Percentiles rank a stretch among this genome's conserved stretches.
These are phyloP conservation scores for Micromussa lordhowensis DNA, from an alignment of 92 coral and sea anemone genomes.

Conservation along the genomic window DNA sequence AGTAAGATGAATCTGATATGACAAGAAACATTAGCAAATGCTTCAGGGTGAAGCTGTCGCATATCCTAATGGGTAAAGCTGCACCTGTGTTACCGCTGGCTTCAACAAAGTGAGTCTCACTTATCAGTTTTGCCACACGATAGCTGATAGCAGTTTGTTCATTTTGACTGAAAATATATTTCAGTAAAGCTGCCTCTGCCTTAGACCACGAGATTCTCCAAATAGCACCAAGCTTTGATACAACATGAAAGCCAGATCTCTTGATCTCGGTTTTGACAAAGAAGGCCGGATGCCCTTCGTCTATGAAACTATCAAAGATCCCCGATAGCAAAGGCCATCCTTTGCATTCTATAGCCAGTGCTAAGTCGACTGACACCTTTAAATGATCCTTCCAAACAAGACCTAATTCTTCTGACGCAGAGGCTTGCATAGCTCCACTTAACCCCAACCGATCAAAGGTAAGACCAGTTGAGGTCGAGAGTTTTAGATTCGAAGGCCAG, in stretches of 20 bases:
- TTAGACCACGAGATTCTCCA: constrained; percentile 46
- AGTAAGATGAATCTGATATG: constrained; percentile 11
- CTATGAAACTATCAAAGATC: constrained; percentile 5
- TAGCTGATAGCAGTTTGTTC: constrained; percentile 19
- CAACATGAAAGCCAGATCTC: constrained; percentile 27
- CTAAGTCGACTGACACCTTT: constrained; percentile 35
- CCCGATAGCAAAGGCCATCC: constrained; percentile 35
- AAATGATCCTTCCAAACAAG: constrained; percentile 27
- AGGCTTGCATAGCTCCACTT: constrained; percentile 8
- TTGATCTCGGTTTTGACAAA: constrained; percentile 8
- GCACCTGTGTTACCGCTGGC: neutral
- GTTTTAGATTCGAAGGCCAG: constrained; percentile 27
- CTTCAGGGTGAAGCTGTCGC: constrained; percentile 23
- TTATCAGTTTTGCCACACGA: constrained; percentile 47
- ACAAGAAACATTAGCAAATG: constrained; percentile 31
- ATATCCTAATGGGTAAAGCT: neutral
- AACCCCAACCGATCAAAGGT: constrained; percentile 24
- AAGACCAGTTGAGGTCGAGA: constrained; percentile 23
- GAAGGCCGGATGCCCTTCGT: constrained; percentile 20
- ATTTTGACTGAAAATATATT: constrained; percentile 34
- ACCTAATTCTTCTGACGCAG: constrained; percentile 36
- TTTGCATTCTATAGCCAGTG: constrained; percentile 35
- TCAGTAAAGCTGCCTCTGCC: constrained; percentile 24
- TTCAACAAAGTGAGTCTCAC: constrained; percentile 44
- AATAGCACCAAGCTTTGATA: constrained; percentile 10